Conservation (phyloP, 2,113 vertebrate species). For the Chauna torquata region DNA sequence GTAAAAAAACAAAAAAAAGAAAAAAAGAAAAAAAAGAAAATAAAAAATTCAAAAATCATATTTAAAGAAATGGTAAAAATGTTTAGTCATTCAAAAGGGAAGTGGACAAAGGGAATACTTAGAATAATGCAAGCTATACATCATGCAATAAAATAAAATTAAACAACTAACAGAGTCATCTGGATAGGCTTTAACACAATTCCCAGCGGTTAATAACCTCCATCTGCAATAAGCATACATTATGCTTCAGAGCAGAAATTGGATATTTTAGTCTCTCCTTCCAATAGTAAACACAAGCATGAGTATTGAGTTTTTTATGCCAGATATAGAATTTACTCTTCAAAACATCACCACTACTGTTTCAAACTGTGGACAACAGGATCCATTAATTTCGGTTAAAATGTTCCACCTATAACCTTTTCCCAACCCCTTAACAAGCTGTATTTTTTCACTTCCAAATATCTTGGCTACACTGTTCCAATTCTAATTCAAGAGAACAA, state of each 20-base stretch:
- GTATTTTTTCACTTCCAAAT: not conserved
- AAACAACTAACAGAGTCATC: not conserved
- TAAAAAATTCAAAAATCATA: constrained; percentile 4
- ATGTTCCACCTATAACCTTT: not conserved
- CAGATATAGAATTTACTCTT: not conserved
- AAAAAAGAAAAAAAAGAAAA: constrained; percentile 1
- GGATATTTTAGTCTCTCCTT: not conserved
- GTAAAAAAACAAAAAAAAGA: constrained; percentile 35
- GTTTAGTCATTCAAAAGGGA: not conserved
- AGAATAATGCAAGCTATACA: not conserved
- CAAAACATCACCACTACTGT: not conserved
- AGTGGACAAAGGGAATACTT: not conserved
- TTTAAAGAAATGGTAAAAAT: not conserved
- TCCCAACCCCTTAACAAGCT: not conserved
- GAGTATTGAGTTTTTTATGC: not conserved
- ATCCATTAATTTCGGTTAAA: not conserved
- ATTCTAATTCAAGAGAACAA: not conserved
- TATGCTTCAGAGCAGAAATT: not conserved
- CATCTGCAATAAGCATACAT: not conserved
- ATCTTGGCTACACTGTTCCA: not conserved
- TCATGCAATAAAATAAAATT: not conserved
- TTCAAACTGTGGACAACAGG: not conserved
- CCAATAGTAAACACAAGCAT: not conserved
- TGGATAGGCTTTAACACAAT: fast-evolving
- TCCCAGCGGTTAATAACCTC: not conserved